These are phyloP conservation scores for Orthosia incerta DNA, from an alignment of 2,888 invertebrate species.

Conservation along the genomic window DNA sequence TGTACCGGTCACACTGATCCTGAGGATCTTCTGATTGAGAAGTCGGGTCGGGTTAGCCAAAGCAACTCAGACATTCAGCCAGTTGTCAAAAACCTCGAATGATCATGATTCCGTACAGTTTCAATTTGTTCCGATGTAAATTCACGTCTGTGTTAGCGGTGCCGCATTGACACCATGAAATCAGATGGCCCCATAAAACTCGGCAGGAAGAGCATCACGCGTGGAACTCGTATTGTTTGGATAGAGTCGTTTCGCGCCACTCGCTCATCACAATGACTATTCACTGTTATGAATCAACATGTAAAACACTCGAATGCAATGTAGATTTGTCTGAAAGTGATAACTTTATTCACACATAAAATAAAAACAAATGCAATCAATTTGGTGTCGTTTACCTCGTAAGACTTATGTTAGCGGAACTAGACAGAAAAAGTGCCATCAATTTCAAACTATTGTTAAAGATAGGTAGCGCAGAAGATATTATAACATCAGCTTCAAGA, in stretches of 20 bases:
- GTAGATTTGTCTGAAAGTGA: constrained; percentile 42
- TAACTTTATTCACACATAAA: constrained; percentile 27
- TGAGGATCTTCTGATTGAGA: not conserved
- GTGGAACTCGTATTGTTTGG: constrained; percentile 82
- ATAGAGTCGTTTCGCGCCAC: constrained; percentile 80
- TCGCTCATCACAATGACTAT: constrained; percentile 78
- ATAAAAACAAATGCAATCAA: not conserved
- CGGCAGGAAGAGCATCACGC: constrained; percentile 83
- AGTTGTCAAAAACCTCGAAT: constrained; percentile 24
- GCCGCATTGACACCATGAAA: constrained; percentile 75
- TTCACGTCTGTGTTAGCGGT: constrained; percentile 43
- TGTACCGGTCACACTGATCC: not conserved
- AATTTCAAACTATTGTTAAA: constrained; percentile 23
- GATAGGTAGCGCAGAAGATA: constrained; percentile 1
- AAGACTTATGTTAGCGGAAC: constrained; percentile 23
- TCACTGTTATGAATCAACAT: constrained; percentile 61
- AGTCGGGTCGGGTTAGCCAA: not conserved
- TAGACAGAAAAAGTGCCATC: constrained; percentile 16
- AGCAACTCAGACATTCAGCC: not conserved
- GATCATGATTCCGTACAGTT: constrained; percentile 23
- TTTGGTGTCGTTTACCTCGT: not conserved
- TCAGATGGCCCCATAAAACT: constrained; percentile 81
- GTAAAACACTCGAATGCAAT: constrained; percentile 46
- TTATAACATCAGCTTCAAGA: constrained; percentile 25
- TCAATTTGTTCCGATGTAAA: constrained; percentile 31